These are phyloP conservation scores for Tetragnatha versicolor DNA, from an alignment of 1,140 invertebrate genomes.

Conservation along the genomic window DNA sequence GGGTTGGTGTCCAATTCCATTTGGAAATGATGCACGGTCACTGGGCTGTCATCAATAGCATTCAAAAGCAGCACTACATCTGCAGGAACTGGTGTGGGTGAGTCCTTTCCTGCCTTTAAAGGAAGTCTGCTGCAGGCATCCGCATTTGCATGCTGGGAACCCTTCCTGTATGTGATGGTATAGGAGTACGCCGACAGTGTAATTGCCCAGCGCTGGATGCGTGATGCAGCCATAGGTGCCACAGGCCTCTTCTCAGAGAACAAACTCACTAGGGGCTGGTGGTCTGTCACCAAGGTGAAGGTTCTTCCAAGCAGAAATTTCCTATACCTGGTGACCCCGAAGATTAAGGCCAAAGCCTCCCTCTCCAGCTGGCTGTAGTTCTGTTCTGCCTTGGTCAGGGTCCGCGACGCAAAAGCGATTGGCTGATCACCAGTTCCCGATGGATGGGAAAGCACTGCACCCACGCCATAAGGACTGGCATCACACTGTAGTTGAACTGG, in stretches of 20 bases:
- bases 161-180: slow-evolving; percentile 60
- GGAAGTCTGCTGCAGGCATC: slow-evolving; percentile 58
- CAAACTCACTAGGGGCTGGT: slow-evolving; percentile 64
- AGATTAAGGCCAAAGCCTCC: slow-evolving; percentile 66
- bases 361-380: slow-evolving; percentile 68
- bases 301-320: slow-evolving; percentile 64
- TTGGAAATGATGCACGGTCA: slow-evolving; percentile 22
- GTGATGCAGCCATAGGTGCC: slow-evolving; percentile 58
- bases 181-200: slow-evolving; percentile 61
- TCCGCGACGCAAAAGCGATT: slow-evolving; percentile 59
- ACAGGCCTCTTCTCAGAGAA: slow-evolving; percentile 61
- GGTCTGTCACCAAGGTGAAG: slow-evolving; percentile 66
- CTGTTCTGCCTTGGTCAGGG: slow-evolving; percentile 14
- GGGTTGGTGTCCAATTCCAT: slow-evolving; percentile 23
- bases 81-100: not conserved
- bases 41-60: slow-evolving; percentile 27
- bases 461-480: slow-evolving; percentile 66
- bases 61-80: not conserved
- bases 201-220: slow-evolving; percentile 63
- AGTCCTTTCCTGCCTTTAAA: not conserved
- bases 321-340: slow-evolving; percentile 63
- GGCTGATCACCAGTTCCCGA: slow-evolving; percentile 62
- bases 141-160: slow-evolving; percentile 58
- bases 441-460: slow-evolving; percentile 65
- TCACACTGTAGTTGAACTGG: slow-evolving; percentile 60